Percentiles rank a stretch among this genome's conserved stretches.
Evolutionary conservation across 2,888 invertebrate species (phyloP).

Genomic region (Sisyra terminalis): DNA sequence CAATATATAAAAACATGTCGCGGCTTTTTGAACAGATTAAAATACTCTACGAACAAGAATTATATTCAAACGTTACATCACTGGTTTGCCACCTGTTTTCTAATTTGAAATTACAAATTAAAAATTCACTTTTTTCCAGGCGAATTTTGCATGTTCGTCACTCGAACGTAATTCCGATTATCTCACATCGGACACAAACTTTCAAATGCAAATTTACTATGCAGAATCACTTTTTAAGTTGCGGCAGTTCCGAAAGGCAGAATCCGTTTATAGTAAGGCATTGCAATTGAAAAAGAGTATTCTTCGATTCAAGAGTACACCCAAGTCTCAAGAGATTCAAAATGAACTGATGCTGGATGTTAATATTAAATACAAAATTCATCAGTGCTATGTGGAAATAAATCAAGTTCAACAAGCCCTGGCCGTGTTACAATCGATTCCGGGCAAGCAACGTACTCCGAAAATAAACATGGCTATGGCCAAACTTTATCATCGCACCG

Average conservation of each 20-base stretch:
- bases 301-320: constrained; percentile 31
- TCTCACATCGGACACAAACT: constrained; percentile 40
- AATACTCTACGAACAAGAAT: constrained; percentile 47
- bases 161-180: constrained; percentile 47
- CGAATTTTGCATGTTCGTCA: constrained; percentile 43
- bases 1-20: constrained; percentile 28
- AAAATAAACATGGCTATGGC: constrained; percentile 65
- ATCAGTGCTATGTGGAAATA: constrained; percentile 47
- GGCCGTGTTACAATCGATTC: constrained; percentile 35
- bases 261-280: constrained; percentile 45
- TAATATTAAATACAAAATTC: constrained; percentile 57
- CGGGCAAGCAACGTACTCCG: constrained; percentile 48
- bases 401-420: constrained; percentile 45
- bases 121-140: constrained; percentile 28
- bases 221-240: constrained; percentile 52
- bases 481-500: constrained; percentile 49
- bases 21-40: constrained; percentile 48
- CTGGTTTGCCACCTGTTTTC: constrained; percentile 33
- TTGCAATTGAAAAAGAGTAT: constrained; percentile 46
- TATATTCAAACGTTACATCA: constrained; percentile 53
- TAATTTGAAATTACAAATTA: not conserved
- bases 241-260: constrained; percentile 49
- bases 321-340: constrained; percentile 27
- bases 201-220: constrained; percentile 49
- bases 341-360: constrained; percentile 38